Evolutionary conservation across 2,113 vertebrate genomes (phyloP).

Genomic region (Dromiciops gliroides): DNA sequence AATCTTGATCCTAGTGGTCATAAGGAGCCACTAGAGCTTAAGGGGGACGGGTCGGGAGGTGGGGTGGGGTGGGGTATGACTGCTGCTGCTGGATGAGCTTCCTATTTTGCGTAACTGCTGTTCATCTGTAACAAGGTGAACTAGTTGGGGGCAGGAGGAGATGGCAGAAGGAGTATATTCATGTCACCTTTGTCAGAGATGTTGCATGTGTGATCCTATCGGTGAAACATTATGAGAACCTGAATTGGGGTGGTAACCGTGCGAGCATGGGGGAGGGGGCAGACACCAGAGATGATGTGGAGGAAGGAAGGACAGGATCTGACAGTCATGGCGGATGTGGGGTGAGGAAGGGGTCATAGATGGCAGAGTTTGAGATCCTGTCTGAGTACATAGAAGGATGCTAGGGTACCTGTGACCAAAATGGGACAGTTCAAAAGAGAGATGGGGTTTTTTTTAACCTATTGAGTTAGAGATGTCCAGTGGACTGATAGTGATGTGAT

Average conservation of each 20-base stretch:
- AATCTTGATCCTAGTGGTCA: not conserved
- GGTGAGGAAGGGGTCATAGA: not conserved
- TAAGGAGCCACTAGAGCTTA: not conserved
- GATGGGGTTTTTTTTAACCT: not conserved
- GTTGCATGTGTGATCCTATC: not conserved
- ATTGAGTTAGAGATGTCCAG: not conserved
- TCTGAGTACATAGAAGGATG: not conserved
- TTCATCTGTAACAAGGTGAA: no score
- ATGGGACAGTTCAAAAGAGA: not conserved
- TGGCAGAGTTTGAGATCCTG: not conserved
- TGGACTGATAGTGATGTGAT: not conserved
- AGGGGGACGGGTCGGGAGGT: no score
- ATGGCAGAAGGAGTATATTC: not conserved
- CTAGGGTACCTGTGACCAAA: not conserved
- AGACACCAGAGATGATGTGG: not conserved
- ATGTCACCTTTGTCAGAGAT: not conserved
- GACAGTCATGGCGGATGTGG: not conserved
- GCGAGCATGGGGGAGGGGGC: not conserved
- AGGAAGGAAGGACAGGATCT: not conserved
- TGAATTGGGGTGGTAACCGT: not conserved
- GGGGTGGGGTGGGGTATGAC: no score
- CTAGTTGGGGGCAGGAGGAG: no score
- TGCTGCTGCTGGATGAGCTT: not conserved
- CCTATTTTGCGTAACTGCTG: no score
- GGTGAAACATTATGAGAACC: not conserved